A percentile compares a stretch with the other conserved stretches of the same genome.
Conservation (phyloP, 1,140 invertebrate genomes). For the Pachyrhynchus sulphureomaculatus region DNA sequence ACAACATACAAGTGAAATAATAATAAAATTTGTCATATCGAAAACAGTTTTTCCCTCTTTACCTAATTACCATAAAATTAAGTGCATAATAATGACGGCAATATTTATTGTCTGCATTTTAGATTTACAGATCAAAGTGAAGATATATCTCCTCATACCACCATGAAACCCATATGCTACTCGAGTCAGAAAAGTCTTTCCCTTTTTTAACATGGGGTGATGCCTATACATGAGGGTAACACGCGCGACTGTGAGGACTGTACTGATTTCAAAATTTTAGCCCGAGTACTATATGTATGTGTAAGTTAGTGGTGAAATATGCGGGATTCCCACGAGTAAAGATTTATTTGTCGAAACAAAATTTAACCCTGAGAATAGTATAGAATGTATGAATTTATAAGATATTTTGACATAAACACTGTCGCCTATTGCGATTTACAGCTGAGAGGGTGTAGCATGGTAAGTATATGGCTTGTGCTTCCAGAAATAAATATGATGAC, state of each 20-base stretch:
- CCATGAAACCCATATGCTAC: slow-evolving; percentile 19
- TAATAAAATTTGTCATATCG: not conserved
- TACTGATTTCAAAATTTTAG: not conserved
- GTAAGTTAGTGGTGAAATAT: not conserved
- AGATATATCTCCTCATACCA: slow-evolving; percentile 23
- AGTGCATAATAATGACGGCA: too few relatives aligned
- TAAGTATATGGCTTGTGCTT: too few relatives aligned
- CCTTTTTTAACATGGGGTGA: slow-evolving; percentile 12
- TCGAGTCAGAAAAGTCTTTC: not conserved
- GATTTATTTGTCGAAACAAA: too few relatives aligned
- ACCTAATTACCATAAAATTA: too few relatives aligned
- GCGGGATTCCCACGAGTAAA: slow-evolving; percentile 30
- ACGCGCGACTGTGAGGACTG: slow-evolving; percentile 4
- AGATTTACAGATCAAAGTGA: not conserved
- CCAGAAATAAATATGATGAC: too few relatives aligned
- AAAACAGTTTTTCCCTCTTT: not conserved
- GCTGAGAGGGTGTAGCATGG: too few relatives aligned
- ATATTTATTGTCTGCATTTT: not conserved
- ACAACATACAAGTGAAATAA: too few relatives aligned
- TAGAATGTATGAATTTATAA: too few relatives aligned
- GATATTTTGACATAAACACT: too few relatives aligned
- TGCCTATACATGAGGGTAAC: slow-evolving; percentile 16
- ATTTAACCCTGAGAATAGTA: too few relatives aligned
- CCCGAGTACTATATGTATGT: not conserved
- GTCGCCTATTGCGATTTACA: too few relatives aligned